Conservation (phyloP, 2,797 vertebrate genomes). For the Tympanoctomys barrerae region DNA sequence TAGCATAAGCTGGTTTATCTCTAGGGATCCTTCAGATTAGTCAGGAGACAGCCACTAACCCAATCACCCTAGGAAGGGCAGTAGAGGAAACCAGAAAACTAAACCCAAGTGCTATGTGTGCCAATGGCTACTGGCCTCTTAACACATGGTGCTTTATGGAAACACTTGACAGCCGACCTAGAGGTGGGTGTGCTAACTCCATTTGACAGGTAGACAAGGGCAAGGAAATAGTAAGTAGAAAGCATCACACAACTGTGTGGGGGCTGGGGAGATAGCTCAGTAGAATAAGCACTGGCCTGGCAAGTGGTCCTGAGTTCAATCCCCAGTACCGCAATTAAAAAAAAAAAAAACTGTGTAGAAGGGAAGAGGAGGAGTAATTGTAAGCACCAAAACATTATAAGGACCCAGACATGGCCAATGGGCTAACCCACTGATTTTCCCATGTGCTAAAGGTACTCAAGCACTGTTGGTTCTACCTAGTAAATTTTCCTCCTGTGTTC, state of each 20-base stretch:
- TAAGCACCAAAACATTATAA: not conserved
- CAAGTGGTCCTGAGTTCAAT: too few relatives aligned
- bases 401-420: not conserved
- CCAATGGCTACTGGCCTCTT: not conserved
- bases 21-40: not conserved
- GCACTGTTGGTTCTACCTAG: not conserved
- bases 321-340: too few relatives aligned
- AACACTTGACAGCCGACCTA: not conserved
- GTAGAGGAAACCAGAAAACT: not conserved
- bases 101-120: not conserved
- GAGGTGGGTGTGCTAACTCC: not conserved
- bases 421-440: not conserved
- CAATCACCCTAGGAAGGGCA: not conserved
- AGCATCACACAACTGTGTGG: not conserved
- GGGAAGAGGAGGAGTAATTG: not conserved
- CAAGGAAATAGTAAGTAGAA: not conserved
- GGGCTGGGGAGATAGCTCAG: too few relatives aligned
- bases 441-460: not conserved
- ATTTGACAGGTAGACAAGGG: not conserved
- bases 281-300: too few relatives aligned
- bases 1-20: not conserved
- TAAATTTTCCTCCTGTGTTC: not conserved
- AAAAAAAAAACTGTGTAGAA: too few relatives aligned
- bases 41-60: not conserved
- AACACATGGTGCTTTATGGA: not conserved